Evolutionary conservation across 92 coral and sea anemone species (phyloP), one percentile per base, ranked within the genome.

Genomic region (Porites cylindrica): DNA sequence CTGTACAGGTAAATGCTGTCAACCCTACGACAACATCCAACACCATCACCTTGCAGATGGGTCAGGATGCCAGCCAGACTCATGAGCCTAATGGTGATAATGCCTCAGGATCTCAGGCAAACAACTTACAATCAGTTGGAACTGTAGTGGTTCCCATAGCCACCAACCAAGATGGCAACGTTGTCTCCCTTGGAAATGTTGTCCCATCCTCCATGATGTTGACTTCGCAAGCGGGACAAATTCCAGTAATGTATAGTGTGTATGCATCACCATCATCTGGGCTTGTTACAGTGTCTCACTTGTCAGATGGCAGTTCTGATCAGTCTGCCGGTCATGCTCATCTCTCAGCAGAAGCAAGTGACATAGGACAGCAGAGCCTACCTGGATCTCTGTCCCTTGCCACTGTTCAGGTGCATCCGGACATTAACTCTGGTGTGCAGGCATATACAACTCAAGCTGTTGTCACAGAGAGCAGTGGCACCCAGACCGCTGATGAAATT

Each of bases 191-290:
- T 17, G 94, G 94, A 29, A 89, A 89, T 81, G 94, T 93, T 56
- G 96, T 95, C 72, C 96, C 98, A 8, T 86, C 98, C 18, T 93
- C 95, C 54, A 94, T 94, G 97, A 94, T 94, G 98, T 73, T 95
- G 67, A 81, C 94, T 14, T 90, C 98, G 0, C 94, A 94, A 77
- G 91, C 94, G 17, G 94, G 98, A 18, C 98, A 95, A 69, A 93
- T 95, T 66, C 98, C 98, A 3, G 94, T 95, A 6, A 93, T 95
- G 98, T 95, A 95, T 84, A 90, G 90, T n/a, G 93, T 90, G 51
- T 95, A 95, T 38, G 85, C 98, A 1, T 93, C 96, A 8, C 98
- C 94, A 56, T 91, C 94, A 29, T 82, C 94, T 63, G 97, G 97
- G 26, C 81, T 91, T 52, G 94, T 94, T 67, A 88, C 94, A 24